Evolutionary conservation across 2,888 invertebrate species (phyloP), one percentile per base, ranked within the genome.

Genomic region (Lapara coniferarum): DNA sequence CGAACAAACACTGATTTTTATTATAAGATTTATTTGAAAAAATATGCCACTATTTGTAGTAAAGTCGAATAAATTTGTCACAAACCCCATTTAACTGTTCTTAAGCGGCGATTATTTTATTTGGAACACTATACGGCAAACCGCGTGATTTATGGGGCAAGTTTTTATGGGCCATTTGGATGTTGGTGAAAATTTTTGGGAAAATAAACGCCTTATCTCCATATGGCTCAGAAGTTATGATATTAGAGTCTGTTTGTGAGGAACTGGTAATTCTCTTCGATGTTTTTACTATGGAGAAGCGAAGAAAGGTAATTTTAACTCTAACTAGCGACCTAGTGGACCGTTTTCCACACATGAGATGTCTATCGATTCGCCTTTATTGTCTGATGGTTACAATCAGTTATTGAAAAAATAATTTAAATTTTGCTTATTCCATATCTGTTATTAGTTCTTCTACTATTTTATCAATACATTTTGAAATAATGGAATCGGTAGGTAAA

Each of bases 161-260:
- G 46, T 63, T 63, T 63, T 63, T 63, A 63, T 63, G 13, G 49
- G 19, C 63, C 63, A 63, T 63, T 63, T 49, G 49, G 63, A 19
- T 49, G 12, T 12, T 12, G 49, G 12, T 19, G 49, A 63, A 63
- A 63, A 63, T 16, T 59, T 59, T 46, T 13, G 63, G 49, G 63
- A 49, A 30, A 57, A 63, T 63, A 63, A 63, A n/a, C 19, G 63
- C 19, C 63, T 63, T 49, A 19, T 63, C 63, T 19, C 30, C 25
- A 46, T 63, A 63, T 63, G 63, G 59, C n/a, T n/a, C 16, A 46
- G 8, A 19, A 49, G 13, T 63, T 12, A 13, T 13, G 19, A 63
- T 44, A 46, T 46, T 44, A 59, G 16, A 13, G 19, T 19, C 13
- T 49, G 5, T 63, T 10, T 25, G 16, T 63, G 49, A 25, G 63